Base-by-base conservation (phyloP, 2,888 invertebrate species). In the Ethmia dodecea region DNA sequence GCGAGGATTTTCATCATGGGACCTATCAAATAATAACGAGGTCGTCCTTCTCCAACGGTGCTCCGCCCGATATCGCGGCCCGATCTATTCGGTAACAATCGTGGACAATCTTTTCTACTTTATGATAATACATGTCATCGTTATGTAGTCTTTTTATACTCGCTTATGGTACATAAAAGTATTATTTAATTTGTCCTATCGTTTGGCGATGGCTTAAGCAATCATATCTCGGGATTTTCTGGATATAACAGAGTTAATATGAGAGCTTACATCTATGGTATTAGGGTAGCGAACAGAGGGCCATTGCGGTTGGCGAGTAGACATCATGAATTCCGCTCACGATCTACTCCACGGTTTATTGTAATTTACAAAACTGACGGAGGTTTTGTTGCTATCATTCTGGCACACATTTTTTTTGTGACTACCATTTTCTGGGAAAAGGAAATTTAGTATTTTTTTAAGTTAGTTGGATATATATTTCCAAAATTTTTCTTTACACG, bases 341-440 rank as follows among this genome's bases (percentile, higher is more conserved):
- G 80, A 74, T 69, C 67, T 64, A 56, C 65, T 71, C 62, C 63
- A 72, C 73, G 77, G 79, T 81, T 81, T 80, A 80, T 76, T 76
- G 79, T 80, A 79, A 80, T 81, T 81, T 81, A 79, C 74, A 81
- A 81, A 81, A 78, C 77, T 79, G 76, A 76, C 72, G 65, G 65
- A 63, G 71, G 73, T 73, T 77, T 73, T 70, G 66, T 64, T 63
- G 63, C 68, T 69, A 74, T 74, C 66, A 68, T 72, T 70, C 53
- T 56, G 48, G 55, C 62, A 56, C 66, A 67, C 63, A 60, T 76
- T 75, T 74, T 65, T 75, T 75, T 72, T 66, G 69, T 60, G 57
- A 60, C 60, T 59, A 51, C 47, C 55, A 52, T 52, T 58, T 60
- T 45, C 35, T 35, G 38, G 37, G n/a, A n/a, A n/a, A n/a, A n/a